A percentile compares a stretch with the other conserved stretches of the same genome.
These are phyloP conservation scores for Hassar affinis DNA, from an alignment of 2,113 vertebrate species.

Conservation along the genomic window DNA sequence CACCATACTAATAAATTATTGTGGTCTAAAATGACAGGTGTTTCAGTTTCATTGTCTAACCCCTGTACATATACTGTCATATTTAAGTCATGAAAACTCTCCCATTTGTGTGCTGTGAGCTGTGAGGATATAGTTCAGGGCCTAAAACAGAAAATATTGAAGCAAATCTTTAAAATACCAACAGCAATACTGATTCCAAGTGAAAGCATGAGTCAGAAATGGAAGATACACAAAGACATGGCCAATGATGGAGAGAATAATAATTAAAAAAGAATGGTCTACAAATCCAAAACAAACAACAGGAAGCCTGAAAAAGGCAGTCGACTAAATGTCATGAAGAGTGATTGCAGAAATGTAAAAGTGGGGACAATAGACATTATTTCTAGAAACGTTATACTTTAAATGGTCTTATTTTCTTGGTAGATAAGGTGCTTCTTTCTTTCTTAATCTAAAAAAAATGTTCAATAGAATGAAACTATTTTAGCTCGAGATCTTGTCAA, in stretches of 20 bases:
- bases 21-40: no score
- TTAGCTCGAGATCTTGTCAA: neutral
- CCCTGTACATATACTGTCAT: no score
- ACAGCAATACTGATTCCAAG: neutral
- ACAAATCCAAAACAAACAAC: neutral
- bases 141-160: neutral
- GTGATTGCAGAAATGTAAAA: neutral
- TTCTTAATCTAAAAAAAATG: no score
- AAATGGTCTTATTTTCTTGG: neutral
- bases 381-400: neutral
- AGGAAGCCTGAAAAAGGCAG: neutral
- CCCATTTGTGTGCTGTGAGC: neutral
- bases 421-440: neutral
- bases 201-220: neutral
- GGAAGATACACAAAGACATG: neutral
- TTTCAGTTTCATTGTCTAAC: no score
- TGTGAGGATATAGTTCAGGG: neutral
- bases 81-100: neutral
- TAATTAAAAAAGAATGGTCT: neutral
- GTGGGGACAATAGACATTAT: neutral
- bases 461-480: neutral
- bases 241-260: neutral
- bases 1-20: no score
- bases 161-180: neutral
- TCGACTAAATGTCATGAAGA: neutral